Conservation (phyloP, 1,140 invertebrate genomes). For the Octopus bimaculoides region DNA sequence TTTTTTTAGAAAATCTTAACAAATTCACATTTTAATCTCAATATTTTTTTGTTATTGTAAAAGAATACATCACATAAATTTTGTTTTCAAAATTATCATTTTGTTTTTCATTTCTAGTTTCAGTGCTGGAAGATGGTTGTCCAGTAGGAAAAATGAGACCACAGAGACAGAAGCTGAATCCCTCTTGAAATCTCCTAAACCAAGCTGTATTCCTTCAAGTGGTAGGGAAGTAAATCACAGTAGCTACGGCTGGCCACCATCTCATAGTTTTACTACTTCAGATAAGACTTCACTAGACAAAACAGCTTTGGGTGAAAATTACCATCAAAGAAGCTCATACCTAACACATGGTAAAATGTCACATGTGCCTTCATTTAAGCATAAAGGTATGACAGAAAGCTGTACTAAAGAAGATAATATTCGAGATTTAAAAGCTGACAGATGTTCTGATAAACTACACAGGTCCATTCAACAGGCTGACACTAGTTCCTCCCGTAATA, state of each 20-base stretch:
- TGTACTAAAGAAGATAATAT: too few species aligned
- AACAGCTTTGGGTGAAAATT: too few species aligned
- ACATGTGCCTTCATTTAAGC: too few species aligned
- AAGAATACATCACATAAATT: too few species aligned
- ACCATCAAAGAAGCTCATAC: too few species aligned
- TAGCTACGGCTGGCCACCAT: background rate
- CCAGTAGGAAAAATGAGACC: conserved; percentile 1
- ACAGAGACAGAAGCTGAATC: background rate
- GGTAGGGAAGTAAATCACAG: background rate
- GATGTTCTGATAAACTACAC: background rate
- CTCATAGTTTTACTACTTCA: background rate
- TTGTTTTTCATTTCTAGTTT: background rate
- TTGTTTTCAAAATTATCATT: background rate
- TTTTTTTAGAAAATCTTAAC: too few species aligned
- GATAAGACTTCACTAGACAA: too few species aligned
- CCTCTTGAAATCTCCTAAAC: background rate
- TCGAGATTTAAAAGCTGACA: too few species aligned
- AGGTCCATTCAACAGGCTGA: background rate
- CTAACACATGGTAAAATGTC: too few species aligned
- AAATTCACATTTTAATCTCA: too few species aligned
- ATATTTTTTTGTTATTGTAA: too few species aligned
- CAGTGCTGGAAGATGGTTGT: background rate
- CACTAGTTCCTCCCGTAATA: background rate
- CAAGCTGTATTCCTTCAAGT: background rate
- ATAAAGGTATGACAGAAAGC: too few species aligned